Conservation (phyloP, 2,888 invertebrate species). For the Mythimna ferrago region DNA sequence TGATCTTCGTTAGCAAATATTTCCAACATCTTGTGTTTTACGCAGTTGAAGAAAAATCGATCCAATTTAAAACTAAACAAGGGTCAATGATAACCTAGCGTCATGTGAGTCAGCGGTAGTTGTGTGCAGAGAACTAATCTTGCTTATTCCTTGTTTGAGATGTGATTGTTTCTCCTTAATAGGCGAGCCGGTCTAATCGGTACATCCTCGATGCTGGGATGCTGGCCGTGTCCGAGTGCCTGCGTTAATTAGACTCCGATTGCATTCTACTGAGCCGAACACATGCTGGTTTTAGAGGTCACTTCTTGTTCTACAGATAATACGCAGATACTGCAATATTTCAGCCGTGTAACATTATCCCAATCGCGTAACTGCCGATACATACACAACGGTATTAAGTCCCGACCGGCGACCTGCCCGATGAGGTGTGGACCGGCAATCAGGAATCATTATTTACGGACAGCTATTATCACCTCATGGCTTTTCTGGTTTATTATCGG, state of each 20-base stretch:
- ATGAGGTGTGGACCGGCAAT: slow-evolving; percentile 86
- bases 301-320: slow-evolving; percentile 68
- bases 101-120: slow-evolving; percentile 60
- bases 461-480: slow-evolving; percentile 90
- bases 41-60: neutral
- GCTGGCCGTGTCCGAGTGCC: slow-evolving; percentile 77
- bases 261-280: slow-evolving; percentile 80
- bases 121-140: slow-evolving; percentile 77
- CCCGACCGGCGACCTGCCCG: slow-evolving; percentile 77
- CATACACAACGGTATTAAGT: slow-evolving; percentile 61
- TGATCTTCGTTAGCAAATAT: neutral
- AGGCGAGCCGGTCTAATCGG: slow-evolving; percentile 84
- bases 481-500: slow-evolving; percentile 90
- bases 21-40: neutral
- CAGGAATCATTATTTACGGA: slow-evolving; percentile 90
- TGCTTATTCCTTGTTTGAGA: slow-evolving; percentile 83
- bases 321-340: slow-evolving; percentile 59
- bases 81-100: slow-evolving; percentile 39
- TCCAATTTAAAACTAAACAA: slow-evolving; percentile 49
- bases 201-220: slow-evolving; percentile 83
- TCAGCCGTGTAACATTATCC: slow-evolving; percentile 57
- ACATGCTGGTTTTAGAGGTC: slow-evolving; percentile 78
- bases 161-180: slow-evolving; percentile 90
- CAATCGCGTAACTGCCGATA: slow-evolving; percentile 49
- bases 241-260: slow-evolving; percentile 87